Base-by-base conservation (phyloP, 2,888 invertebrate species). In the Pseudococcus longispinus region DNA sequence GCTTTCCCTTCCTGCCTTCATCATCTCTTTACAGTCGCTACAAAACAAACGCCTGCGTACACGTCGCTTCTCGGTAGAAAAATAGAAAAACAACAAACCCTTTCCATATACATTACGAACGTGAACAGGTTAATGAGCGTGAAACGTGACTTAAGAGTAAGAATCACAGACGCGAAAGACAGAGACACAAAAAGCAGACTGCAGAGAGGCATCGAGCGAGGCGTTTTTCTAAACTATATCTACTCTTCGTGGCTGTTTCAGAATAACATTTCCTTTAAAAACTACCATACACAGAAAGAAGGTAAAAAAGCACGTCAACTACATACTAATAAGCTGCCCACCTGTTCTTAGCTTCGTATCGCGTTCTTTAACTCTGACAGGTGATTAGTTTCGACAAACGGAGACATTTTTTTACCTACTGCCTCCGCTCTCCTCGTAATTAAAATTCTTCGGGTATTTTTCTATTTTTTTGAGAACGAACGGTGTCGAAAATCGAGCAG, bases 281-380 rank as follows among this genome's bases (percentile, higher is more conserved):
- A 70, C 70, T 70, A 70, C 70, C 70, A 70, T 70, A 70, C 70
- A 18, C 29, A 29, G 70, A 70, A 70, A 29, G 32, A 60, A 70
- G 70, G 70, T 70, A 70, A 70, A 70, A 32, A 70, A 29, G 29
- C 70, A 70, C 70, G 70, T 70, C 70, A 70, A 70, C 70, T 70
- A 70, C 70, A 70, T 70, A 70, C 70, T 70, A 70, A 70, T 70
- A 70, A 70, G 70, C 70, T 70, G 29, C 70, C 70, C 70, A 70
- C 70, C 70, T 70, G 70, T 70, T 70, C 29, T 26, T 26, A 0
- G 70, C 18, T 9, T 46, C 60, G 60, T 60, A 51, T 51, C 37
- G 37, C 37, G 37, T 37, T 37, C 15, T n/a, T 15, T 9, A 23
- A 65, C 29, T 70, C 70, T 70, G 70, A 70, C 70, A 70, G 70